Evolutionary conservation across 2,888 invertebrate genomes (phyloP).

Genomic region (Protonemura montana): DNA sequence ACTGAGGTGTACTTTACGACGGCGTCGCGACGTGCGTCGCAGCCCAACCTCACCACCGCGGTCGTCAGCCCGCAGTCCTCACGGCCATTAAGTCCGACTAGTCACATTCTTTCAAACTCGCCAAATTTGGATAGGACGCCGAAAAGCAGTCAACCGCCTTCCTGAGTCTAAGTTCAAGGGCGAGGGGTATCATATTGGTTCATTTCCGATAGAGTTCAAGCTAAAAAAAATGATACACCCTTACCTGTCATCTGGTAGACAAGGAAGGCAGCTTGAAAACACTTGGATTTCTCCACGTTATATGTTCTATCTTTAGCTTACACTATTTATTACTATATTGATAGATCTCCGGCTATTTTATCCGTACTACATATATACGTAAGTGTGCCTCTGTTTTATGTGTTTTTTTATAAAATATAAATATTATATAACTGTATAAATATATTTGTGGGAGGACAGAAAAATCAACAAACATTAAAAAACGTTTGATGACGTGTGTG

Average conservation of each 20-base stretch:
- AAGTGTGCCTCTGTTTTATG: conserved; percentile 38
- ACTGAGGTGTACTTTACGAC: conserved; percentile 9
- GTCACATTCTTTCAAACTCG: conserved; percentile 29
- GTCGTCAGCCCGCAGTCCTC: background rate
- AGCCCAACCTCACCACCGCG: conserved; percentile 20
- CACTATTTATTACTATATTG: conserved; percentile 2
- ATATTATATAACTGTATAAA: conserved; percentile 19
- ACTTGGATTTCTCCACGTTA: background rate
- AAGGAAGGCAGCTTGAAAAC: background rate
- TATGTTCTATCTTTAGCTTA: background rate
- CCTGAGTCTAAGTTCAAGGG: conserved; percentile 19
- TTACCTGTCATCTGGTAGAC: background rate
- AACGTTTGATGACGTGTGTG: conserved; percentile 31
- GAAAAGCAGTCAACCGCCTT: conserved; percentile 20
- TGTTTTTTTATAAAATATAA: conserved; percentile 28
- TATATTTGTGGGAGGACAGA: background rate
- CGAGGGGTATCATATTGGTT: background rate
- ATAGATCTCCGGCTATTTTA: conserved; percentile 39
- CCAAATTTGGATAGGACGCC: background rate
- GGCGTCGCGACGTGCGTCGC: conserved; percentile 30
- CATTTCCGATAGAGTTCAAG: background rate
- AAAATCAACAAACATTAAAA: background rate
- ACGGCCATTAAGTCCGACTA: background rate
- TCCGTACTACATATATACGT: conserved; percentile 19
- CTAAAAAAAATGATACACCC: background rate